Percentiles rank a stretch among this genome's conserved stretches.
phyloP scores from a whole-genome alignment of 1,140 invertebrate genomes.

The Philotrypesis tridentata region DNA sequence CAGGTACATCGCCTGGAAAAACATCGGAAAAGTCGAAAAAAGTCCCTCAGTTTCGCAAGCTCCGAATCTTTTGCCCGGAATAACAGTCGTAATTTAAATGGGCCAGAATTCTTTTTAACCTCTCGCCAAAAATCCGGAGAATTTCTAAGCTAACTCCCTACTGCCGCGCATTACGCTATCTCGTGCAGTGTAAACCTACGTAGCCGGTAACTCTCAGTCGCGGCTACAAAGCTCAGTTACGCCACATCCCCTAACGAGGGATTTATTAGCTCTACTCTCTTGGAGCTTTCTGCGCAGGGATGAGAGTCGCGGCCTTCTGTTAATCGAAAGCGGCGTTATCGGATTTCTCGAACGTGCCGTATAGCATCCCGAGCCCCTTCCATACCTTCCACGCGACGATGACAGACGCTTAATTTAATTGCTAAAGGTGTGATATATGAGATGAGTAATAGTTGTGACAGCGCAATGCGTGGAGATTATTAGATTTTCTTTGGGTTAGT shows the following conservation, averaged over 20 bases:
- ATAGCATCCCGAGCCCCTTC: background rate
- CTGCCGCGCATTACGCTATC: background rate
- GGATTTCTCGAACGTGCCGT: slow-evolving; percentile 9
- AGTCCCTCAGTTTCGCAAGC: background rate
- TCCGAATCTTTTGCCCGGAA: background rate
- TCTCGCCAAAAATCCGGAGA: background rate
- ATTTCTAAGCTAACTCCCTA: background rate
- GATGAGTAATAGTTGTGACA: background rate
- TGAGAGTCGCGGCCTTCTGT: slow-evolving; percentile 2
- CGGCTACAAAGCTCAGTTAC: background rate
- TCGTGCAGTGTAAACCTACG: background rate
- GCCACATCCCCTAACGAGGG: background rate
- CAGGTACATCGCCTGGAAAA: no score
- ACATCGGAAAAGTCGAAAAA: background rate
- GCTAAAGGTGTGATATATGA: background rate
- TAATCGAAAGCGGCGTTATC: slow-evolving; percentile 33
- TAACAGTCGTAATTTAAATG: background rate
- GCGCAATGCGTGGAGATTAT: no score
- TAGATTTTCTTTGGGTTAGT: no score
- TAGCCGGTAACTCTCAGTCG: background rate
- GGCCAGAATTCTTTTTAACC: background rate
- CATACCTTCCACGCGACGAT: no score
- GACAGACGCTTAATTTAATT: background rate
- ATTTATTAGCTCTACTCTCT: background rate
- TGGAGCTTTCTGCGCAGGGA: background rate